Evolutionary conservation across 2,797 vertebrate genomes (phyloP).

Genomic region (Chiroxiphia lanceolata): DNA sequence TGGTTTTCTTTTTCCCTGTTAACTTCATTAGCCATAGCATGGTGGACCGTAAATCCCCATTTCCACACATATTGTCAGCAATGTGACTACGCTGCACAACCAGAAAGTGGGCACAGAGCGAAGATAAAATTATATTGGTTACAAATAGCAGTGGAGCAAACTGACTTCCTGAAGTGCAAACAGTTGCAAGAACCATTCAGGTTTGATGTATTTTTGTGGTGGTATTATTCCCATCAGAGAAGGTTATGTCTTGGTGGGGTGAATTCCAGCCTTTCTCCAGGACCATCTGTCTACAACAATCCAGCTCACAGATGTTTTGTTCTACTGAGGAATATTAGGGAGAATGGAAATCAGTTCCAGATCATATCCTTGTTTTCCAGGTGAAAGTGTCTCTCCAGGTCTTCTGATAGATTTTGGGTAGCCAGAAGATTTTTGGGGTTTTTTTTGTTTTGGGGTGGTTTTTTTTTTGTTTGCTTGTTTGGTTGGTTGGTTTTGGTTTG

Average conservation of each 20-base stretch:
- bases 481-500: no score
- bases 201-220: neutral
- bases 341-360: neutral
- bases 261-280: slow-evolving; percentile 2
- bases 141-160: neutral
- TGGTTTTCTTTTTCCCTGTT: neutral
- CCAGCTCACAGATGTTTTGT: neutral
- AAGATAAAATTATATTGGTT: slow-evolving; percentile 12
- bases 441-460: neutral
- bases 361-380: neutral
- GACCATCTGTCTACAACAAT: neutral
- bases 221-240: neutral
- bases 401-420: neutral
- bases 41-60: neutral
- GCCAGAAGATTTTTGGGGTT: neutral
- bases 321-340: neutral
- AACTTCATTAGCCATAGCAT: neutral
- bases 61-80: neutral
- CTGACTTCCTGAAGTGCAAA: neutral
- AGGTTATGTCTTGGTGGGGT: neutral
- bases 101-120: neutral
- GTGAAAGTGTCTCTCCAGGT: neutral
- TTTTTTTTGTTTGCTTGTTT: no score
- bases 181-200: neutral
- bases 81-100: neutral